Evolutionary conservation across 2,113 vertebrate genomes (phyloP).

Genomic region (Tragulus kanchil): DNA sequence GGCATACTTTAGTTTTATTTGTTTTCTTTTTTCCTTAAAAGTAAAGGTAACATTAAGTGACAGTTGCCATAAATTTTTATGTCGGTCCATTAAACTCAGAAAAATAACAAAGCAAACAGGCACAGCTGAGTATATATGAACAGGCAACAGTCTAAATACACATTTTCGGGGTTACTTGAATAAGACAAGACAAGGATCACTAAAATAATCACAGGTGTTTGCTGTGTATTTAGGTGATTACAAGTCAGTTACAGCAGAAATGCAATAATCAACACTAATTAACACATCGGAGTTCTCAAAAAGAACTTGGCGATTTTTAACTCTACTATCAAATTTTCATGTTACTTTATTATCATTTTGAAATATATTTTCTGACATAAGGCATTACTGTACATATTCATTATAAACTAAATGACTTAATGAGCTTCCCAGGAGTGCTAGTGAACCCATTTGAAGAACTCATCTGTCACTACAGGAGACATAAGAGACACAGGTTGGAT

Average conservation of each 20-base stretch:
- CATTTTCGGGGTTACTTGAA: constrained; percentile 61
- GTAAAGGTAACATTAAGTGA: constrained; percentile 51
- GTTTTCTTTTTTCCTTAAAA: constrained; percentile 59
- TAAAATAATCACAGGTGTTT: constrained; percentile 75
- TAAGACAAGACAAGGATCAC: constrained; percentile 48
- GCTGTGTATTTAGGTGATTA: constrained; percentile 67
- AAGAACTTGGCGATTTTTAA: constrained; percentile 57
- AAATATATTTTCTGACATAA: constrained; percentile 38
- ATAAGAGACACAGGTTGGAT: not conserved
- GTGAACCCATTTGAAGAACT: not conserved
- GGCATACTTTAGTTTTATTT: constrained; percentile 39
- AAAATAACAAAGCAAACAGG: constrained; percentile 75
- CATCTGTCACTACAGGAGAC: not conserved
- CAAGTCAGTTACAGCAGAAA: constrained; percentile 62
- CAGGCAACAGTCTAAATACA: constrained; percentile 71
- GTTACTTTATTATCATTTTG: constrained; percentile 14
- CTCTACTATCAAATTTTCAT: constrained; percentile 30
- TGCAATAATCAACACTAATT: constrained; percentile 58
- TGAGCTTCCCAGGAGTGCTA: not conserved
- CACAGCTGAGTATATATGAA: constrained; percentile 79
- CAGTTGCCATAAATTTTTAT: constrained; percentile 76
- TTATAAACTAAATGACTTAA: constrained; percentile 36
- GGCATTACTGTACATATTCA: not conserved
- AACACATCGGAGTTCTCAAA: constrained; percentile 51
- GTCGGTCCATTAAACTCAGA: constrained; percentile 66